phyloP scores from a whole-genome alignment of 2,888 invertebrate species.

The Apodemia zela region DNA sequence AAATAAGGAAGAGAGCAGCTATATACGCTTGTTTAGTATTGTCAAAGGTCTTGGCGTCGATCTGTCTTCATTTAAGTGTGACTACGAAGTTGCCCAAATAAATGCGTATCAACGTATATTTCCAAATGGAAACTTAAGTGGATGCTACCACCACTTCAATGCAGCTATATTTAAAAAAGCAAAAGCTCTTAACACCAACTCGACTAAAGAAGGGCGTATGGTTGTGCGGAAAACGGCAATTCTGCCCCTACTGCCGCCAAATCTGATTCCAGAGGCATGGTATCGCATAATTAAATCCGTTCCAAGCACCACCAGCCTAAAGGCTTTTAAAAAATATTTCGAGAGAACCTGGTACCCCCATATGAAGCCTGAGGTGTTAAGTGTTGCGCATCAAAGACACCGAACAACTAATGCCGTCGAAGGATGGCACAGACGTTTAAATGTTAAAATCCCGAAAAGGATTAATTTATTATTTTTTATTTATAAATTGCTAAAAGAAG shows the following conservation, averaged over 20 bases:
- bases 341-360: neutral
- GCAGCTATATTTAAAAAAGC: neutral
- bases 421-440: slow-evolving; percentile 3
- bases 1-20: neutral
- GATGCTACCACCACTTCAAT: slow-evolving; percentile 2
- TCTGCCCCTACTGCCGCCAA: slow-evolving; percentile 13
- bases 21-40: neutral
- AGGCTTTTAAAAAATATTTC: neutral
- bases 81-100: neutral
- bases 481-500: slow-evolving; percentile 3
- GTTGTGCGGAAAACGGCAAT: slow-evolving; percentile 8
- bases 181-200: neutral
- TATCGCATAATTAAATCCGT: neutral
- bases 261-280: slow-evolving; percentile 1
- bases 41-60: neutral
- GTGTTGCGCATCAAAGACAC: slow-evolving; percentile 7
- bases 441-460: neutral
- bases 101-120: neutral
- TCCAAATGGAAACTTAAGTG: neutral
- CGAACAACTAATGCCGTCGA: slow-evolving; percentile 4
- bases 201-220: neutral
- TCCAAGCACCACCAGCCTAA: slow-evolving; percentile 1
- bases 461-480: slow-evolving; percentile 7
- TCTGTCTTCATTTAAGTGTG: neutral
- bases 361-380: neutral